Conservation (phyloP, 2,888 invertebrate genomes). For the Lamellibrachia satsuma region DNA sequence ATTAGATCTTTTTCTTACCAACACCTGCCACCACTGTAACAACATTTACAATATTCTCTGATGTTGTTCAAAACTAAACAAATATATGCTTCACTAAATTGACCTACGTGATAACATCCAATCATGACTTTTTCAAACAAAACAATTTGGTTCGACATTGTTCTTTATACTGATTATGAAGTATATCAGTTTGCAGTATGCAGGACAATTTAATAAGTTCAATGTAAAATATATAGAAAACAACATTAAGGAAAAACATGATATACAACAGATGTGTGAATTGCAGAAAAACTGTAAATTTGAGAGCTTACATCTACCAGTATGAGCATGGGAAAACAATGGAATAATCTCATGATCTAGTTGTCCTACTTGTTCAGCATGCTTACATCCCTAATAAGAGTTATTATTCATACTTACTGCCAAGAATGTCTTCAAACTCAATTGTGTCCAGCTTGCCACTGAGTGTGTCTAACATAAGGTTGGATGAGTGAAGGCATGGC, state of each 20-base stretch:
- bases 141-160: too few relatives aligned
- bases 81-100: too few relatives aligned
- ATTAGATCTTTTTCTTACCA: too few relatives aligned
- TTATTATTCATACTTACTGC: constrained; percentile 49
- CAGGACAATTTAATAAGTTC: too few relatives aligned
- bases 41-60: too few relatives aligned
- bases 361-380: background rate
- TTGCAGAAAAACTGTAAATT: background rate
- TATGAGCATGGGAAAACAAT: background rate
- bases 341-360: background rate
- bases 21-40: too few relatives aligned
- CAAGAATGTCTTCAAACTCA: constrained; percentile 61
- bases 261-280: background rate
- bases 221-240: background rate
- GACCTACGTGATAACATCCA: too few relatives aligned
- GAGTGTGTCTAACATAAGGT: constrained; percentile 64
- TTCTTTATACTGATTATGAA: too few relatives aligned
- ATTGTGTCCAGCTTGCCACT: constrained; percentile 64
- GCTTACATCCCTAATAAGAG: background rate
- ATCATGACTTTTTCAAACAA: too few relatives aligned
- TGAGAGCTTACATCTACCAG: background rate
- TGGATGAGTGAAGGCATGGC: constrained; percentile 64
- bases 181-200: too few relatives aligned
- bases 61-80: too few relatives aligned
- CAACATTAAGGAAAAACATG: background rate